A percentile compares a stretch with the other conserved stretches of the same genome.
These are phyloP conservation scores for Ochotona princeps DNA, from an alignment of 2,113 vertebrate species.

Conservation along the genomic window DNA sequence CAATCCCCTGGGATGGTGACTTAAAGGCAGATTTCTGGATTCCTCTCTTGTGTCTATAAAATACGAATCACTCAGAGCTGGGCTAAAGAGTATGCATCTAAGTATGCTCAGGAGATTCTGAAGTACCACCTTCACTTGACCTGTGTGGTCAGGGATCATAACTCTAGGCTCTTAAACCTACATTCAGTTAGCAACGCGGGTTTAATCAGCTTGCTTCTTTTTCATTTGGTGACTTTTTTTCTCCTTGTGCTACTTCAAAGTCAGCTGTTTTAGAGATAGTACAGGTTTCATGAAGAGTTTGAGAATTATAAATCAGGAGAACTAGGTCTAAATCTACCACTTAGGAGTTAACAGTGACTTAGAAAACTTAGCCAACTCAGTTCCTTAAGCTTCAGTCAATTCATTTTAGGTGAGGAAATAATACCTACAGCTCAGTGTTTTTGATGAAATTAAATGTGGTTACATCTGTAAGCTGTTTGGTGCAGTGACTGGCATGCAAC, in stretches of 20 bases:
- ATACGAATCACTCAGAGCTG: neutral
- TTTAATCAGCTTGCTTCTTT: neutral
- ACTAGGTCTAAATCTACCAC: neutral
- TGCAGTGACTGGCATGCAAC: neutral
- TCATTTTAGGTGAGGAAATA: neutral
- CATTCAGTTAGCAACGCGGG: neutral
- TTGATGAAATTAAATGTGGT: neutral
- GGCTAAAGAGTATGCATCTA: neutral
- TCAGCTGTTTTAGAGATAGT: neutral
- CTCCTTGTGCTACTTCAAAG: neutral
- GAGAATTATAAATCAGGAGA: neutral
- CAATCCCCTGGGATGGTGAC: neutral
- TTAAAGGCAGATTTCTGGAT: neutral
- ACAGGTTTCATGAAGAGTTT: neutral
- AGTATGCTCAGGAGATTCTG: neutral
- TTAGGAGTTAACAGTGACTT: neutral
- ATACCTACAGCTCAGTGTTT: neutral
- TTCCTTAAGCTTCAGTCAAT: neutral
- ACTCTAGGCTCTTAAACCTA: neutral
- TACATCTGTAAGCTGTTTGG: neutral
- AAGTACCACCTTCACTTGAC: neutral
- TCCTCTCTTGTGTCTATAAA: neutral
- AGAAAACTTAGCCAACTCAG: neutral
- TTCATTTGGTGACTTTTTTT: constrained; percentile 2
- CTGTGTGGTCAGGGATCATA: neutral